Evolutionary conservation across 37 sponge, comb jelly and placozoan species (phyloP), one percentile per base, ranked within the genome.

Genomic region (Beroe forskalii): DNA sequence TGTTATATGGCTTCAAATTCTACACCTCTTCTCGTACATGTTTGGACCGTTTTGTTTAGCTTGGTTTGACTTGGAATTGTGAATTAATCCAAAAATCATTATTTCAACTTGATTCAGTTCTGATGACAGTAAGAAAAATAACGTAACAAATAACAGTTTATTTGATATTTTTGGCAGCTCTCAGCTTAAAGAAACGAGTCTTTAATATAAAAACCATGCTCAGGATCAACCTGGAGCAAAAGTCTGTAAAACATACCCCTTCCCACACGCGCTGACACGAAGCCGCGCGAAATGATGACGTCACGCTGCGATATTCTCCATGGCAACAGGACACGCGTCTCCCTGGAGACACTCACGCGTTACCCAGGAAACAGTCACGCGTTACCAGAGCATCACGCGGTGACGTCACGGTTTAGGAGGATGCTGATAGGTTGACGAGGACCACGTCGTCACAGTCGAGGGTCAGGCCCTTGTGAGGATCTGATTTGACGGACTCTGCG

Each of bases 381-480:
- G 66, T 64, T 23, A 64, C 31, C 66, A n/a, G 31, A 64, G 66
- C 38, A 17, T 35, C 72, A 69, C 32, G 55, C 12, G 6, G 55
- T 36, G 38, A 69, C 38, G 72, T 69, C 72, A 69, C 72, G 32
- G 37, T 32, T 64, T 69, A 69, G 19, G 72, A 69, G 33, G 27
- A 32, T 33, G 72, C 72, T 31, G 72, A 69, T 6, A 69, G 39
- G 72, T 69, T 69, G 19, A 69, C 72, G 38, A 69, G 72, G 19
- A 69, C 72, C 33, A 69, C 72, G 32, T 69, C 72, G 38, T 69
- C 72, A 32, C 33, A 32, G 72, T 69, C 72, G 19, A 69, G 38
- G 1, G 27, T 69, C 37, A 69, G 39, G 1, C 72, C 72, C 55
- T 6, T 48, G 38, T 9, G 20, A 2, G 35, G 35, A 17, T 69